Percentiles rank a stretch among this genome's conserved stretches.
Evolutionary conservation across 1,140 invertebrate species (phyloP).

Genomic region (Phortica variegata): DNA sequence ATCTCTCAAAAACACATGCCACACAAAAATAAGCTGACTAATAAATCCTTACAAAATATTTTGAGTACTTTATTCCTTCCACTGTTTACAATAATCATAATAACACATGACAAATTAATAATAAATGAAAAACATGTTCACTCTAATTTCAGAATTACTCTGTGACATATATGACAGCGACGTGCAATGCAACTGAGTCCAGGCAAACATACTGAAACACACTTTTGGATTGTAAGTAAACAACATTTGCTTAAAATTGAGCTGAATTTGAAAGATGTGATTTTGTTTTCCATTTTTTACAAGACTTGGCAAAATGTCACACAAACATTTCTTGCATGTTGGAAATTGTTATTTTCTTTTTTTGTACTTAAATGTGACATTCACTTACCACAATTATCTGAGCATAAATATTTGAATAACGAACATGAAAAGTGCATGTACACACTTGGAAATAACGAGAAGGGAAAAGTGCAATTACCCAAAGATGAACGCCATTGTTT

Average conservation of each 20-base stretch:
- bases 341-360: no score
- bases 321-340: background rate
- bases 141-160: slow-evolving; percentile 39
- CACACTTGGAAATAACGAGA: background rate
- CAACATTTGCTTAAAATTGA: no score
- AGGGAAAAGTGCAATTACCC: background rate
- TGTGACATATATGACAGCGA: slow-evolving; percentile 50
- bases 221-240: slow-evolving; percentile 56
- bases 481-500: no score
- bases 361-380: no score
- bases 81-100: no score
- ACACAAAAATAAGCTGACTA: no score
- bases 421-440: background rate
- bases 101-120: no score
- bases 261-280: no score
- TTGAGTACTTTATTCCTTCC: no score
- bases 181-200: slow-evolving; percentile 56
- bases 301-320: background rate
- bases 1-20: no score
- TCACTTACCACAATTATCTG: background rate
- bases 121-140: no score
- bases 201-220: slow-evolving; percentile 52
- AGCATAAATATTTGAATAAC: background rate
- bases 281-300: background rate
- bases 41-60: no score